phyloP scores from a whole-genome alignment of 2,888 invertebrate species.

The Furcula furcula region DNA sequence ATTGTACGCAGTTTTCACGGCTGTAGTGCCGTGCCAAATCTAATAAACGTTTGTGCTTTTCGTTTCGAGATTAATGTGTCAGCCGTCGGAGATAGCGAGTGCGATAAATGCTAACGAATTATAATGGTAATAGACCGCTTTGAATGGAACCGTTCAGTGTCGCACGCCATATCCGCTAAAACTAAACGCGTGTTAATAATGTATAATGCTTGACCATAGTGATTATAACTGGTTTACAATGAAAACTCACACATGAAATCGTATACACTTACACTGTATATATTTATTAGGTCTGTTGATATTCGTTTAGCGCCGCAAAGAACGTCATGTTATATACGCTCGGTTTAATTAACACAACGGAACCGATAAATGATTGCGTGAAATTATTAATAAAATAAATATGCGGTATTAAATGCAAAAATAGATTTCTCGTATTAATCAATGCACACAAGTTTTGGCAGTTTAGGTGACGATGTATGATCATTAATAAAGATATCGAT shows the following conservation, averaged over 20 bases:
- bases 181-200: conserved; percentile 26
- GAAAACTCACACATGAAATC: conserved; percentile 11
- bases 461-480: conserved; percentile 6
- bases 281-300: conserved; percentile 16
- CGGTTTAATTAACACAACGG: conserved; percentile 13
- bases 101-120: conserved; percentile 25
- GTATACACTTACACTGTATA: conserved; percentile 10
- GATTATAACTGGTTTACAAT: conserved; percentile 17
- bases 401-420: conserved; percentile 12
- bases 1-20: conserved; percentile 50
- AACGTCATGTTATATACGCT: conserved; percentile 14
- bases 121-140: conserved; percentile 18
- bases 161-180: conserved; percentile 23
- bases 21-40: conserved; percentile 51
- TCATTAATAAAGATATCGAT: conserved; percentile 10
- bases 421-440: conserved; percentile 14
- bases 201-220: conserved; percentile 16
- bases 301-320: too few relatives aligned
- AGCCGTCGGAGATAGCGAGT: conserved; percentile 25
- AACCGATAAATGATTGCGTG: conserved; percentile 1
- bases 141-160: conserved; percentile 10
- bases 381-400: not conserved
- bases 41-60: conserved; percentile 50
- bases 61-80: conserved; percentile 60
- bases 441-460: conserved; percentile 1